A percentile compares a stretch with the other conserved stretches of the same genome.
Conservation (phyloP, 2,888 invertebrate species). For the Idaea dimidiata region DNA sequence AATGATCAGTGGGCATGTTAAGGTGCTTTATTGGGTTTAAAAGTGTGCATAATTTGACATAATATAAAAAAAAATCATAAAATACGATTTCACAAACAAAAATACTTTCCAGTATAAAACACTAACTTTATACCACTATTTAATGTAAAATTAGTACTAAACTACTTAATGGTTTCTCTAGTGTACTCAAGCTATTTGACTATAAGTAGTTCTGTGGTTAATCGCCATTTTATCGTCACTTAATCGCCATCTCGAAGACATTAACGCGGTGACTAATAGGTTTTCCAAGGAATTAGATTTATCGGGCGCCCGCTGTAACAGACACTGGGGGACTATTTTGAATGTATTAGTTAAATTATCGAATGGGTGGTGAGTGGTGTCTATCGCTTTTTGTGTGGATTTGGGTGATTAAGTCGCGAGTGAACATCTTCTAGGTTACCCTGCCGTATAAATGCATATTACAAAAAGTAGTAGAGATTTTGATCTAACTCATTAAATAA, state of each 20-base stretch:
- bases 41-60: no score
- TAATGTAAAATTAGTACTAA: background rate
- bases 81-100: no score
- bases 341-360: background rate
- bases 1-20: background rate
- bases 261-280: constrained; percentile 10
- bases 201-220: background rate
- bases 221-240: constrained; percentile 2
- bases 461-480: background rate
- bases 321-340: constrained; percentile 5
- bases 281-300: constrained; percentile 4
- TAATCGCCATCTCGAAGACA: background rate
- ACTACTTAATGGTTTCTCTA: background rate
- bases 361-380: no score
- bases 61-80: no score
- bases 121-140: background rate
- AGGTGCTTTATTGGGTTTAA: background rate
- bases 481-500: no score
- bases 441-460: no score
- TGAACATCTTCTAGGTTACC: no score
- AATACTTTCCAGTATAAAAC: no score
- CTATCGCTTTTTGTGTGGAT: no score
- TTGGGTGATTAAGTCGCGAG: no score
- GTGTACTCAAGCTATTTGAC: background rate
- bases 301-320: constrained; percentile 5